phyloP scores from a whole-genome alignment of 2,888 invertebrate genomes.

The Coenonympha arcania region DNA sequence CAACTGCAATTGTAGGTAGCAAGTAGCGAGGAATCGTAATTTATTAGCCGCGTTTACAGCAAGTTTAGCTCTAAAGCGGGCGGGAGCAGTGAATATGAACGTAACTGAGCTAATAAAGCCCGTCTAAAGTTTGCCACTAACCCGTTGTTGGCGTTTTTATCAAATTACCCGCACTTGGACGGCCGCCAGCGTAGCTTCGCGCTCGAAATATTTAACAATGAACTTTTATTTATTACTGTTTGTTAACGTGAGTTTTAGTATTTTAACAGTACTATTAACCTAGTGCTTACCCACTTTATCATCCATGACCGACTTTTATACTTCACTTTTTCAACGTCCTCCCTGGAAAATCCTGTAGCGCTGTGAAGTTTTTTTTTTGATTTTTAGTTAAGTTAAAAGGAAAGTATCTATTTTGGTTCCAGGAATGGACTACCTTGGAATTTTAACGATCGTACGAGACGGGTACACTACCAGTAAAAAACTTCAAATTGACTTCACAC shows the following conservation, averaged over 20 bases:
- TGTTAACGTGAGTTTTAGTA: neutral
- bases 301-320: too few species aligned
- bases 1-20: conserved; percentile 2
- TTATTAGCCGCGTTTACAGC: conserved; percentile 14
- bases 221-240: conserved; percentile 1
- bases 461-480: too few species aligned
- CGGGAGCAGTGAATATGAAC: conserved; percentile 19
- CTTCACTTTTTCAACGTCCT: too few species aligned
- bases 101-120: conserved; percentile 24
- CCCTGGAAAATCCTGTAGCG: too few species aligned
- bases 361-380: too few species aligned
- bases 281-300: too few species aligned
- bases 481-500: too few species aligned
- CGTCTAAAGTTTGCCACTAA: conserved; percentile 31
- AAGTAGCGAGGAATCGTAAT: conserved; percentile 12
- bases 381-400: too few species aligned
- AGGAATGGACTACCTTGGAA: too few species aligned
- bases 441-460: too few species aligned
- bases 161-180: conserved; percentile 59
- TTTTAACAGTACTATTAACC: neutral
- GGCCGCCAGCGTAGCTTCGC: conserved; percentile 39
- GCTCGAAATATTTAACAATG: conserved; percentile 20
- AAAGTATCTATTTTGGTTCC: too few species aligned
- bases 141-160: conserved; percentile 51
- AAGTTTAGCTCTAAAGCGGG: conserved; percentile 19